These are phyloP conservation scores for Anthopleura xanthogrammica DNA, from an alignment of 92 coral and sea anemone genomes.

Conservation along the genomic window DNA sequence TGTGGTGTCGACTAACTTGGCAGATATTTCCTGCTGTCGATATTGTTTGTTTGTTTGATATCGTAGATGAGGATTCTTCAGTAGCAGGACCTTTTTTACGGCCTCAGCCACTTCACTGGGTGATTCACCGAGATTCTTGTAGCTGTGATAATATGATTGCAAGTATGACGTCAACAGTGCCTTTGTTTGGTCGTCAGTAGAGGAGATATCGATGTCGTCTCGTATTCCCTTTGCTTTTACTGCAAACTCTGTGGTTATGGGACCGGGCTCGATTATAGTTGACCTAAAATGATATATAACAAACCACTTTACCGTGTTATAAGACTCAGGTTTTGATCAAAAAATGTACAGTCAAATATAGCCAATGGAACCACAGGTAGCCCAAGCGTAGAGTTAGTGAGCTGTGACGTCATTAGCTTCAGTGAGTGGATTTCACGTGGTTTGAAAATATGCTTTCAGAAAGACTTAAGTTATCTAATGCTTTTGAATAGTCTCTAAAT, in stretches of 20 bases:
- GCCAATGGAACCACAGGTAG: no score
- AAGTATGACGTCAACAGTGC: slow-evolving; percentile 36
- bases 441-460: no score
- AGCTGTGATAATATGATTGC: slow-evolving; percentile 31
- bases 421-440: no score
- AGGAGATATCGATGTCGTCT: slow-evolving; percentile 58
- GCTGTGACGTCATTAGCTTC: no score
- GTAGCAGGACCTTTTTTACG: slow-evolving; percentile 54
- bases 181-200: slow-evolving; percentile 62
- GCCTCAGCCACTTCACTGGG: slow-evolving; percentile 60
- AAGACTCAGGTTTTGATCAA: no score
- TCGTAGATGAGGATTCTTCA: slow-evolving; percentile 61
- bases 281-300: background rate
- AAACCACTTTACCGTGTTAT: no score
- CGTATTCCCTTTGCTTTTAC: slow-evolving; percentile 63
- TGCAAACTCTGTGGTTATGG: slow-evolving; percentile 57
- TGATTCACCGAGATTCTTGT: slow-evolving; percentile 10
- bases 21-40: slow-evolving; percentile 39
- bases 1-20: slow-evolving; percentile 41
- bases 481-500: no score
- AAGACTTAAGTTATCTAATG: no score
- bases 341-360: no score
- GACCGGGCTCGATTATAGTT: slow-evolving; percentile 71
- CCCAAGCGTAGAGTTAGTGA: no score
- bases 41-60: slow-evolving; percentile 53